Evolutionary conservation across 2,113 vertebrate genomes (phyloP).

Genomic region (Hypanus sabinus): DNA sequence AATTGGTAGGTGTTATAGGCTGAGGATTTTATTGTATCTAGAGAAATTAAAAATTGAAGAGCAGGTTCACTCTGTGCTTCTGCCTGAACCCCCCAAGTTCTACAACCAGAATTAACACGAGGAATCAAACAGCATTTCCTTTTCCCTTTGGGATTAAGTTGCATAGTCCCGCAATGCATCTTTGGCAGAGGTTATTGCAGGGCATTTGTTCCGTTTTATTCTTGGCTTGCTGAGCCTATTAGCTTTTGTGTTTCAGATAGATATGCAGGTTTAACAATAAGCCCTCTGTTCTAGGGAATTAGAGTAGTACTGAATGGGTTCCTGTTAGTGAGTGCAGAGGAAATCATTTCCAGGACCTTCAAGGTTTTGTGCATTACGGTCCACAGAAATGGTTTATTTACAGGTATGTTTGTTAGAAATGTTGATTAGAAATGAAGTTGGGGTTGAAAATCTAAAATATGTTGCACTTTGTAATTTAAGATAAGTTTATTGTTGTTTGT

Average conservation of each 20-base stretch:
- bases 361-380: background rate
- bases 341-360: background rate
- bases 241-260: slow-evolving; percentile 5
- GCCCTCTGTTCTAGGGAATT: slow-evolving; percentile 15
- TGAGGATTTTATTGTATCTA: background rate
- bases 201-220: slow-evolving; percentile 3
- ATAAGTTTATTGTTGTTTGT: background rate
- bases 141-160: background rate
- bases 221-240: slow-evolving; percentile 26
- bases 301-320: background rate
- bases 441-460: background rate
- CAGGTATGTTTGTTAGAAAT: background rate
- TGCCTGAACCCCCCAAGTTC: background rate
- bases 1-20: background rate
- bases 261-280: slow-evolving; percentile 29
- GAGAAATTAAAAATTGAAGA: background rate
- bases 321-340: background rate
- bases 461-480: background rate
- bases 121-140: background rate
- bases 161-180: background rate
- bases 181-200: slow-evolving; percentile 22
- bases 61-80: background rate
- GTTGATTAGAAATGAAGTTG: background rate
- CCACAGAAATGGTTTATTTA: background rate
- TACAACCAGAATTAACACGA: background rate